Base-by-base conservation (phyloP, 2,888 invertebrate genomes). In the Yponomeuta evonymella region DNA sequence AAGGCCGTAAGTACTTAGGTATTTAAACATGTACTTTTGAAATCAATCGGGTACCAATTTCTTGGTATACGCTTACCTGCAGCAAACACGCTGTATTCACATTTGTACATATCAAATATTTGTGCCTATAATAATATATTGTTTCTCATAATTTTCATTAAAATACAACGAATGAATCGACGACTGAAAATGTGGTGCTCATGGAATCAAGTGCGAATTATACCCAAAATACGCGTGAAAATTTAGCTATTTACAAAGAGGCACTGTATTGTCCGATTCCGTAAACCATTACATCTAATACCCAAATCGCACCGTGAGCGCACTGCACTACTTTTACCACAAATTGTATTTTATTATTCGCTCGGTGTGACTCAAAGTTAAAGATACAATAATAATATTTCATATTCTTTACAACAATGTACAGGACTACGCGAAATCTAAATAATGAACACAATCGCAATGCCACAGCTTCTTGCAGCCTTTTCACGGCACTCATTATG, bases 391-490 rank as follows among this genome's bases (percentile, higher is more conserved):
- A 43, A 43, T 69, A 70, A 72, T 75, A 10, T 30, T 3, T 69
- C 66, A 69, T 70, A 64, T 67, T 72, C 69, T 69, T 72, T 84
- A 82, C 82, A 71, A 81, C 87, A 85, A 84, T 86, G 79, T 87
- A 88, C 87, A 88, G 73, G 51, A 79, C 79, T 84, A 82, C 79
- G 69, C 77, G 79, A 80, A 83, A 78, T 77, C 82, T 85, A 85
- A 82, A 83, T 86, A 85, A 87, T 89, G 89, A 89, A 89, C 89
- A 89, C 89, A 89, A 84, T 85, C 63, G 72, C 67, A 30, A 33
- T 51, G 70, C 67, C 70, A 71, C 63, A 83, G 83, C 84, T 83
- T 82, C 82, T 79, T 82, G 81, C 81, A 79, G 76, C 78, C 73
- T 70, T 71, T 73, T 70, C 71, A 71, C 73, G 71, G 15, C 12